A percentile compares a stretch with the other conserved stretches of the same genome.
These are phyloP conservation scores for Origma solitaria DNA, from an alignment of 2,113 vertebrate genomes.

Conservation along the genomic window DNA sequence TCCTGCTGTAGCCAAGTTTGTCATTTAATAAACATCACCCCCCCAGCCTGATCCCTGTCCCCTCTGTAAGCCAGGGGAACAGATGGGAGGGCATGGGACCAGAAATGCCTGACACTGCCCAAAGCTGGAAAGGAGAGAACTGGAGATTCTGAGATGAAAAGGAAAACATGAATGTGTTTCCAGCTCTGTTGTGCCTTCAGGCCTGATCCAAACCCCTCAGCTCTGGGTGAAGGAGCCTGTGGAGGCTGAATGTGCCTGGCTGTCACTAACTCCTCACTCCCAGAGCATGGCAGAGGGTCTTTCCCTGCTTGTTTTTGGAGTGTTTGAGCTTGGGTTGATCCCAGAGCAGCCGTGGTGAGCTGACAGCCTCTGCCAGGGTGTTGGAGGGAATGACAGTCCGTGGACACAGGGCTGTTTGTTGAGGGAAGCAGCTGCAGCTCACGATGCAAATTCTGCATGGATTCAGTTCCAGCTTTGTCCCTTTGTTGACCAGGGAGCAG, in stretches of 20 bases:
- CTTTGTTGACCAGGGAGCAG: neutral
- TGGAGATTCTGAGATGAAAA: neutral
- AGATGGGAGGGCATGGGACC: conserved; percentile 27
- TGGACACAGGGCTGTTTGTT: conserved; percentile 22
- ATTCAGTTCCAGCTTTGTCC: conserved; percentile 15
- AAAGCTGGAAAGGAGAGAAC: neutral
- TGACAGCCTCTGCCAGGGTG: neutral
- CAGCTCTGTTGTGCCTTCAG: neutral
- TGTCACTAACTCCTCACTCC: neutral
- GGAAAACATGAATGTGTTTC: neutral
- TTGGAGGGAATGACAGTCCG: neutral
- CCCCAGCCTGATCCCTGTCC: neutral
- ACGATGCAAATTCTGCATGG: neutral
- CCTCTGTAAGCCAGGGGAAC: neutral
- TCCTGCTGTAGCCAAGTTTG: neutral
- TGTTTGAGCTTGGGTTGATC: neutral
- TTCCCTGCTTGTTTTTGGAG: neutral
- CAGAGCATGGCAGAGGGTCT: neutral
- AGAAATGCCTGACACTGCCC: neutral
- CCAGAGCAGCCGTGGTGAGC: neutral
- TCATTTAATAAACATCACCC: neutral
- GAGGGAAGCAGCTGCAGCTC: neutral
- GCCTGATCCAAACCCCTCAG: neutral
- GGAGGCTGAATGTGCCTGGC: neutral
- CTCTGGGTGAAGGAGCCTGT: neutral